A percentile compares a stretch with the other conserved stretches of the same genome.
Evolutionary conservation across 2,113 vertebrate genomes (phyloP).

Genomic region (Tachysurus vachellii): DNA sequence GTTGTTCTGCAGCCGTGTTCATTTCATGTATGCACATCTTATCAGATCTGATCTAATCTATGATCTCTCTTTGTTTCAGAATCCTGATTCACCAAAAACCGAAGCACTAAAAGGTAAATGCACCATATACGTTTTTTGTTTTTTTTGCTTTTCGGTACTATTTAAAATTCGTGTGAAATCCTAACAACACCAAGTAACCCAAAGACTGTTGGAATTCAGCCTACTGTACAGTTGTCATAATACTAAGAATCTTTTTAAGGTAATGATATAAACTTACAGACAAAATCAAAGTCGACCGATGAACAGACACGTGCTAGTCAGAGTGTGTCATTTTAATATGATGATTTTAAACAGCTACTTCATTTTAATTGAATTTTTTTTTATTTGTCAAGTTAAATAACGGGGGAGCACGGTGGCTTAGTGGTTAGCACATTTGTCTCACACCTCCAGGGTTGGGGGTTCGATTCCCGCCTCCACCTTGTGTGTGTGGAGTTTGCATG

Average conservation of each 20-base stretch:
- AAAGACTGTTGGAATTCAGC: neutral
- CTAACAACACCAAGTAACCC: neutral
- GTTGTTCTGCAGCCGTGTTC: neutral
- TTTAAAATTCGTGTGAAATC: neutral
- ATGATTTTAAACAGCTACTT: neutral
- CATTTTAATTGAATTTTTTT: neutral
- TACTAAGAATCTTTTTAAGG: neutral
- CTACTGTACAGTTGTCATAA: neutral
- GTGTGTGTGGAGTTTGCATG: too few relatives aligned
- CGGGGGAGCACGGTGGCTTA: too few relatives aligned
- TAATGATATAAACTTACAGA: neutral
- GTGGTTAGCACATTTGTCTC: too few relatives aligned
- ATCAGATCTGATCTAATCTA: neutral
- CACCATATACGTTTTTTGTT: neutral
- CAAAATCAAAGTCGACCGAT: neutral
- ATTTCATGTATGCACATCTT: neutral
- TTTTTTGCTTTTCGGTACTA: neutral
- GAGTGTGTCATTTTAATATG: too few relatives aligned
- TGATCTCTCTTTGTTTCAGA: neutral
- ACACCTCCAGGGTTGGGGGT: too few relatives aligned
- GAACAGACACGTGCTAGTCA: too few relatives aligned
- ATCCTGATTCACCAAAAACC: fast-evolving
- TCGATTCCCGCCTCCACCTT: too few relatives aligned
- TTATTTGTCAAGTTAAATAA: neutral
- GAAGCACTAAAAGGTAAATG: slow-evolving; percentile 2